Evolutionary conservation across 2,113 vertebrate species (phyloP).

Genomic region (Solea senegalensis): DNA sequence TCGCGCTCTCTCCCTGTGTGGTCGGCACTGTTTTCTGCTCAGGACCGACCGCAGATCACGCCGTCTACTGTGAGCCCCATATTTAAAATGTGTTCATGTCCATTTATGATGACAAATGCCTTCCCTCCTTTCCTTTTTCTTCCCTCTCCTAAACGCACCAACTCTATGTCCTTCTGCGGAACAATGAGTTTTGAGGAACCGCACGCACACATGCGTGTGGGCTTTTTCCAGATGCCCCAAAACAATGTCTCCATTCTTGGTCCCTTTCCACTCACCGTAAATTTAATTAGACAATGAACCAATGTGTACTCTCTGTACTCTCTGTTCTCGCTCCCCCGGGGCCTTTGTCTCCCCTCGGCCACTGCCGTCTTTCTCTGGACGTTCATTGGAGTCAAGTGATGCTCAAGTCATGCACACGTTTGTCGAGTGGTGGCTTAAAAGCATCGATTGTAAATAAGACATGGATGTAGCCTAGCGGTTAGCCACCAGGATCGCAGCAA

Average conservation of each 20-base stretch:
- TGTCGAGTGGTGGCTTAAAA: neutral
- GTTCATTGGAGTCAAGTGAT: conserved; percentile 31
- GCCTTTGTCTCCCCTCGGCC: conserved; percentile 21
- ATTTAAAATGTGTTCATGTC: conserved; percentile 37
- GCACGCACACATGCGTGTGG: conserved; percentile 44
- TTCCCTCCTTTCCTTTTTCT: conserved; percentile 6
- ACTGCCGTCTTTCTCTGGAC: conserved; percentile 6
- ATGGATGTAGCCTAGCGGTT: too few species aligned
- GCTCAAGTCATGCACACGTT: conserved; percentile 1
- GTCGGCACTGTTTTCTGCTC: conserved; percentile 20
- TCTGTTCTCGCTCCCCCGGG: conserved; percentile 30
- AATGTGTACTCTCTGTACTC: conserved; percentile 17
- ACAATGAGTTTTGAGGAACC: conserved; percentile 36
- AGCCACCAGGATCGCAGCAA: too few species aligned
- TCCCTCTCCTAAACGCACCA: conserved; percentile 16
- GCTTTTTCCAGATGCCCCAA: conserved; percentile 61
- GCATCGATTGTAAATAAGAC: neutral
- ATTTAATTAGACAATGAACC: conserved; percentile 57
- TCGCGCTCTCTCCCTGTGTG: conserved; percentile 58
- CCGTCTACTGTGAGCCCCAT: conserved; percentile 26
- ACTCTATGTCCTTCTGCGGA: conserved; percentile 46
- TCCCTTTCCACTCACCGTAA: conserved; percentile 33
- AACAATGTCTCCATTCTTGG: conserved; percentile 65
- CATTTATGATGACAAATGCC: conserved; percentile 48
- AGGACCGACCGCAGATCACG: conserved; percentile 7